phyloP scores from a whole-genome alignment of 2,888 invertebrate species.

The Pachymerium ferrugineum region DNA sequence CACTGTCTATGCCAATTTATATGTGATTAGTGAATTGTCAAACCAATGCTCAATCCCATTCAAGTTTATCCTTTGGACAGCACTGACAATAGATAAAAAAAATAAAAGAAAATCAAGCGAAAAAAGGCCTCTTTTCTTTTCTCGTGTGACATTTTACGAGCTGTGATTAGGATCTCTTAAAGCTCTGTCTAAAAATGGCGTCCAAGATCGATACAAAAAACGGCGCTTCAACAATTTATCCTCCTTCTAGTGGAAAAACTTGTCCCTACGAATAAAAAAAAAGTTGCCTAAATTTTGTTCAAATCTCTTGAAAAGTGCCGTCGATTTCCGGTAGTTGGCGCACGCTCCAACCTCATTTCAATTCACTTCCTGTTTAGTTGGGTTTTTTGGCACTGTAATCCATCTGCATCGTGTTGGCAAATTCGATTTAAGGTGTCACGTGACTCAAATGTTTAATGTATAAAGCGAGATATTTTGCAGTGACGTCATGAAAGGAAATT shows the following conservation, averaged over 20 bases:
- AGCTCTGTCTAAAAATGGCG: no score
- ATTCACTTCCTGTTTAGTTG: constrained; percentile 7
- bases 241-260: neutral
- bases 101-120: neutral
- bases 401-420: neutral
- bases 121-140: neutral
- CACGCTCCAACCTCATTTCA: neutral
- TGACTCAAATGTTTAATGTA: neutral
- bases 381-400: neutral
- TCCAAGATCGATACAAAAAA: no score
- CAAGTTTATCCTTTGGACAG: neutral
- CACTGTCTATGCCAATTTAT: neutral
- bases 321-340: constrained; percentile 5
- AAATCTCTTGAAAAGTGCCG: neutral
- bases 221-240: neutral
- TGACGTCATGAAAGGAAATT: no score
- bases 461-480: no score
- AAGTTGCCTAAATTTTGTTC: neutral
- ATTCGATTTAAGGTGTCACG: neutral
- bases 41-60: neutral
- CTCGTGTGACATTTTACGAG: neutral
- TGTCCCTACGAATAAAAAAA: no score
- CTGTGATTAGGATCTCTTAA: neutral
- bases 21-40: neutral
- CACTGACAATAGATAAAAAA: neutral